phyloP scores from a whole-genome alignment of 2,113 vertebrate species.

The Condylura cristata region DNA sequence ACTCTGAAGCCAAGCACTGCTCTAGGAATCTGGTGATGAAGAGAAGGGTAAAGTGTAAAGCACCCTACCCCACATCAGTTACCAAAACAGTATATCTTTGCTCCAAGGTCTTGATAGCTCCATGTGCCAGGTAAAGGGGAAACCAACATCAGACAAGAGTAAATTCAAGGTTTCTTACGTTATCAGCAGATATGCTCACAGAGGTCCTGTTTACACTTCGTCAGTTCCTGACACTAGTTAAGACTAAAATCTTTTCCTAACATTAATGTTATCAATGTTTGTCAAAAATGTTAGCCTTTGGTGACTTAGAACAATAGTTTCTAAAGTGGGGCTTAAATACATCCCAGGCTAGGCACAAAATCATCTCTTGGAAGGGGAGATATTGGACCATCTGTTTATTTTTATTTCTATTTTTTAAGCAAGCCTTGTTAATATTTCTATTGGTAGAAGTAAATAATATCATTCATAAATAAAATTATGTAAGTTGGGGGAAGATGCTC shows the following conservation, averaged over 20 bases:
- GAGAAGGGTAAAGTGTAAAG: neutral
- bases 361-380: neutral
- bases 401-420: neutral
- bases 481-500: neutral
- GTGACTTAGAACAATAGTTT: conserved; percentile 11
- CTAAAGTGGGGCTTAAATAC: neutral
- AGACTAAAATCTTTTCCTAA: neutral
- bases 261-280: conserved; percentile 20
- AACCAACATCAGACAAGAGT: neutral
- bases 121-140: neutral
- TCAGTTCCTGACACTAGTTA: neutral
- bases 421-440: conserved; percentile 50
- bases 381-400: conserved; percentile 2
- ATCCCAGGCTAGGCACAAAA: neutral
- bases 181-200: neutral
- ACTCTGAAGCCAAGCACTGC: neutral
- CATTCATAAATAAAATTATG: conserved; percentile 18
- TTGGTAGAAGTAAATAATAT: neutral
- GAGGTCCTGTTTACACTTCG: neutral
- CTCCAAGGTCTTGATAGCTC: neutral
- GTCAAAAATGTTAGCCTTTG: conserved; percentile 32
- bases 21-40: conserved; percentile 54
- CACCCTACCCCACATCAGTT: neutral
- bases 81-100: conserved; percentile 27
- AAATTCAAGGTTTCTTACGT: conserved; percentile 1